Evolutionary conservation across 2,113 vertebrate genomes (phyloP).

Genomic region (Siniperca chuatsi): DNA sequence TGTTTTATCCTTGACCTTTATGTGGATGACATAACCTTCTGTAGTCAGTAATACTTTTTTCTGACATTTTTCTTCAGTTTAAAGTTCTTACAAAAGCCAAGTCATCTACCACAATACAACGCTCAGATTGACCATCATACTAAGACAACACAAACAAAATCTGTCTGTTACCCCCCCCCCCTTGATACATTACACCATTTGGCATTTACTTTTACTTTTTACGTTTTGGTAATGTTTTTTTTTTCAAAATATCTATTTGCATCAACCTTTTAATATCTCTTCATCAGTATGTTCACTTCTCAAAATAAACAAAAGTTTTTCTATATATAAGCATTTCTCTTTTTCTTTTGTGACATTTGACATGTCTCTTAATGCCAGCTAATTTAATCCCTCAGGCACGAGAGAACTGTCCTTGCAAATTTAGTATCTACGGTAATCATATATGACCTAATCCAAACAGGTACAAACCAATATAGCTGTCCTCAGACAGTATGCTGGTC

Average conservation of each 20-base stretch:
- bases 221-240: neutral
- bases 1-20: neutral
- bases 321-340: neutral
- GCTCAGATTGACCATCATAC: neutral
- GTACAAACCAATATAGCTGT: conserved; percentile 15
- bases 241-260: neutral
- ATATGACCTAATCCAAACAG: conserved; percentile 37
- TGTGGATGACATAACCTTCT: neutral
- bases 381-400: neutral
- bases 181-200: neutral
- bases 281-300: neutral
- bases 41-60: neutral
- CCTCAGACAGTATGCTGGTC: neutral
- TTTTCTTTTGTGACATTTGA: no score
- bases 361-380: neutral
- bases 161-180: no score
- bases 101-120: neutral
- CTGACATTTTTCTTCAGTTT: neutral
- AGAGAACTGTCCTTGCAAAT: neutral
- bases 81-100: neutral
- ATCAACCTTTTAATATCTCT: neutral
- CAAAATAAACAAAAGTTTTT: no score
- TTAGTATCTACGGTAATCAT: neutral
- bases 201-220: neutral
- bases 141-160: no score